phyloP scores from a whole-genome alignment of 2,113 vertebrate species.

The Salvelinus namaycush region DNA sequence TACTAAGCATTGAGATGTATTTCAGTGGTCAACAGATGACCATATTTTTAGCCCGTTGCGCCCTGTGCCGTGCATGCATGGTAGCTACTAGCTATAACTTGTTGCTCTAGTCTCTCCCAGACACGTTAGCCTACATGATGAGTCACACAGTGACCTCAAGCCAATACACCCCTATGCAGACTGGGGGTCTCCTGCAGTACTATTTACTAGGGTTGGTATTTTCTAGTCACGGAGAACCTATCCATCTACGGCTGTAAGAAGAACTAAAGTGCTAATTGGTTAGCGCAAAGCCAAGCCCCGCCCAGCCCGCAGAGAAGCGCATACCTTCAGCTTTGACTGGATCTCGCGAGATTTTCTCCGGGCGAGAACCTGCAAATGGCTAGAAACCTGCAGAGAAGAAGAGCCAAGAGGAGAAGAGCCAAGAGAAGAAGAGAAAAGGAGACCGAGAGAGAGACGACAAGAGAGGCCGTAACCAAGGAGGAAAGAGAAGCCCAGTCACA shows the following conservation, averaged over 20 bases:
- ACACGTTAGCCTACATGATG: no score
- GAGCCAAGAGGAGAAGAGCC: slow-evolving; percentile 61
- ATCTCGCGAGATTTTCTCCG: slow-evolving; percentile 99
- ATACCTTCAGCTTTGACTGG: slow-evolving; percentile 99
- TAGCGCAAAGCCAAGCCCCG: slow-evolving; percentile 73
- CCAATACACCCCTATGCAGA: neutral
- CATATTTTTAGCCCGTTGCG: neutral
- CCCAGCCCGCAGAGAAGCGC: slow-evolving; percentile 77
- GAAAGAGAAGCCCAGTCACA: slow-evolving; percentile 80
- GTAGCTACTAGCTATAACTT: neutral
- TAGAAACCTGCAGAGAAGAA: slow-evolving; percentile 97
- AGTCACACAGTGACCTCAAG: neutral
- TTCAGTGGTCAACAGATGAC: neutral
- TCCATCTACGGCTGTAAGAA: neutral
- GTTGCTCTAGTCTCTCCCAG: neutral
- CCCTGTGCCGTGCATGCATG: neutral
- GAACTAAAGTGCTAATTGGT: slow-evolving; percentile 32
- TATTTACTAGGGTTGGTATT: neutral
- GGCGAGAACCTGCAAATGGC: slow-evolving; percentile 99
- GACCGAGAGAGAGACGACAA: slow-evolving; percentile 62
- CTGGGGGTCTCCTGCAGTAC: neutral
- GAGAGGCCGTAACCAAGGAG: slow-evolving; percentile 90
- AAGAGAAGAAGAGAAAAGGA: slow-evolving; percentile 66
- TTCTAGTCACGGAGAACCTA: neutral
- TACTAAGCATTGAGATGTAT: neutral